These are phyloP conservation scores for Hydrophis major DNA, from an alignment of 2,797 vertebrate species.

Conservation along the genomic window DNA sequence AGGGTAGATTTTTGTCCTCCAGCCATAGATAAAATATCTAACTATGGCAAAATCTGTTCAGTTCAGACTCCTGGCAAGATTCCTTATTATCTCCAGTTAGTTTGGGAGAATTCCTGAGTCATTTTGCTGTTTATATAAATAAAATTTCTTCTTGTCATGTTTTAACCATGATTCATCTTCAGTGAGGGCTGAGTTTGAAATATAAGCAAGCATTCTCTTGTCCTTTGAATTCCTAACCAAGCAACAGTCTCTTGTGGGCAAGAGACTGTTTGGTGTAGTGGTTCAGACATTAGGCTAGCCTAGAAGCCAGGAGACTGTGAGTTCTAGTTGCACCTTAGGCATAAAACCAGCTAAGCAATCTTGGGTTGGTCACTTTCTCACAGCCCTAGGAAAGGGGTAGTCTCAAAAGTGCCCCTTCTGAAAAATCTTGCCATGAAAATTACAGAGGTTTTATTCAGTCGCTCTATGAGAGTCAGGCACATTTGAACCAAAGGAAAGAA, in stretches of 20 bases:
- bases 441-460: too few relatives aligned
- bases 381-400: too few relatives aligned
- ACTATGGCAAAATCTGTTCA: background rate
- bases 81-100: background rate
- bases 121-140: slow-evolving; percentile 28
- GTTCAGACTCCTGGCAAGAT: background rate
- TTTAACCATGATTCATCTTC: slow-evolving; percentile 25
- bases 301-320: background rate
- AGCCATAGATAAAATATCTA: background rate
- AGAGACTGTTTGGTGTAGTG: background rate
- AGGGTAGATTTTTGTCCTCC: background rate
- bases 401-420: too few relatives aligned
- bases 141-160: slow-evolving; percentile 19
- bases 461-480: too few relatives aligned
- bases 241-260: background rate
- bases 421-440: too few relatives aligned
- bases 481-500: too few relatives aligned
- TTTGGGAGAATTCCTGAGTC: slow-evolving; percentile 26
- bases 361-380: too few relatives aligned
- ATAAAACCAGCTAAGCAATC: background rate
- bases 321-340: background rate
- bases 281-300: background rate
- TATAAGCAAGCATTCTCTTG: background rate
- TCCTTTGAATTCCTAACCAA: background rate
- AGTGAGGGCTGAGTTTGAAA: slow-evolving; percentile 2